phyloP scores from a whole-genome alignment of 1,140 invertebrate genomes.

The Lordiphosa clarofinis region DNA sequence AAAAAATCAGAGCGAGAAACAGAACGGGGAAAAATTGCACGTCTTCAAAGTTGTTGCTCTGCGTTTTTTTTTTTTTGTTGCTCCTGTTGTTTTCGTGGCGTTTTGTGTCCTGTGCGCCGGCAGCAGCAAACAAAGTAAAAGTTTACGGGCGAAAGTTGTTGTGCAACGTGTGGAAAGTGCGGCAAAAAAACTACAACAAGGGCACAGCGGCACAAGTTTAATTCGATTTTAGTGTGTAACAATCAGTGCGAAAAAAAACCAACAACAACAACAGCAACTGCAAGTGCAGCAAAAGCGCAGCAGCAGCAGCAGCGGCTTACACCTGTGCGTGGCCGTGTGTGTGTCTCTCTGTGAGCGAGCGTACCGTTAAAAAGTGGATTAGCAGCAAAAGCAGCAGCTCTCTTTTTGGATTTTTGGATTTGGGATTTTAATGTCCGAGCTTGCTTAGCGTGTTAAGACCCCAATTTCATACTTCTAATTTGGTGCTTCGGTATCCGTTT shows the following conservation, averaged over 20 bases:
- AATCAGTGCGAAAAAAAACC: conserved; percentile 56
- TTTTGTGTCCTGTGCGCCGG: conserved; percentile 25
- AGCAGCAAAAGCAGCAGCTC: conserved; percentile 26
- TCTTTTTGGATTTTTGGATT: too few relatives aligned
- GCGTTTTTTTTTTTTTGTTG: conserved; percentile 3
- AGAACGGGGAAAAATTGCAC: conserved; percentile 33
- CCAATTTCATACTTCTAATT: too few relatives aligned
- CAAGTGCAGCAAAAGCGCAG: conserved; percentile 39
- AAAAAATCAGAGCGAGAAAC: neutral
- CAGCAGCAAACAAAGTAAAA: conserved; percentile 64
- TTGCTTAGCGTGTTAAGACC: conserved; percentile 49
- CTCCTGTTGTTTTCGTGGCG: conserved; percentile 6
- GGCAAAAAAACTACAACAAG: conserved; percentile 36
- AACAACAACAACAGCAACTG: conserved; percentile 16
- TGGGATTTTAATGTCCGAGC: conserved; percentile 43
- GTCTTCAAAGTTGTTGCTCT: conserved; percentile 46
- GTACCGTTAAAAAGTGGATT: conserved; percentile 58
- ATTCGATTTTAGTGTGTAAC: conserved; percentile 73
- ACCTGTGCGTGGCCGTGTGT: conserved; percentile 3
- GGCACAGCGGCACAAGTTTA: conserved; percentile 48
- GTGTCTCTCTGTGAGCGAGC: conserved; percentile 12
- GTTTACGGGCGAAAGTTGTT: conserved; percentile 65
- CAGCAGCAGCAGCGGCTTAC: neutral
- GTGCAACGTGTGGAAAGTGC: conserved; percentile 66
- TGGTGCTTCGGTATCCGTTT: too few relatives aligned